Conservation (phyloP, 1,140 invertebrate species). For the Ptiloglossa arizonensis region DNA sequence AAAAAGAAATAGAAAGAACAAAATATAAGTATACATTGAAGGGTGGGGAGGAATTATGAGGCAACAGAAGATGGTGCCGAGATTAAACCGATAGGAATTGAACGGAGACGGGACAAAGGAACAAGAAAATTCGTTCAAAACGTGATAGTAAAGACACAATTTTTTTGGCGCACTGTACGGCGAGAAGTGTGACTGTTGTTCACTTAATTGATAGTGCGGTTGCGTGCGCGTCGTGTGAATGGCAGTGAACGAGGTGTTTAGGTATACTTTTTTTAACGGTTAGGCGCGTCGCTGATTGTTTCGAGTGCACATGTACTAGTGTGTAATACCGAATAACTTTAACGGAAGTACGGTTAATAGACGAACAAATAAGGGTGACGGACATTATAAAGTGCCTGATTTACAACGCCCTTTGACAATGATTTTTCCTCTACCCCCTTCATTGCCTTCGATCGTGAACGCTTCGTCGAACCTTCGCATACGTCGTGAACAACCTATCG, state of each 20-base stretch:
- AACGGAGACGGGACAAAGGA: constrained; percentile 29
- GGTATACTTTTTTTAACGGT: constrained; percentile 51
- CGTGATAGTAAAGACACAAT: constrained; percentile 64
- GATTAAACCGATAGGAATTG: background rate
- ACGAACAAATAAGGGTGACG: constrained; percentile 61
- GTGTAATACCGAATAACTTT: constrained; percentile 30
- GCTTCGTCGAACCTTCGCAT: constrained; percentile 15
- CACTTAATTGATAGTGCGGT: constrained; percentile 25
- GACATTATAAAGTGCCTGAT: constrained; percentile 81
- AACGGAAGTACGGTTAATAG: constrained; percentile 23
- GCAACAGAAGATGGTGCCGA: constrained; percentile 12
- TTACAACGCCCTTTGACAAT: constrained; percentile 75
- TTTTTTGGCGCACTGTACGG: constrained; percentile 38
- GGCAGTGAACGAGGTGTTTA: constrained; percentile 43
- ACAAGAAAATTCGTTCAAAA: constrained; percentile 47
- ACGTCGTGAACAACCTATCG: background rate
- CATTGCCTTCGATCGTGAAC: constrained; percentile 46
- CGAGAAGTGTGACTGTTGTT: constrained; percentile 53
- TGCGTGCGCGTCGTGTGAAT: constrained; percentile 52
- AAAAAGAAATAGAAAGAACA: constrained; percentile 25
- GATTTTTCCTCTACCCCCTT: constrained; percentile 66
- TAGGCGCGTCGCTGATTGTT: constrained; percentile 52
- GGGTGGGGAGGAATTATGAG: constrained; percentile 33
- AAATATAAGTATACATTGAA: constrained; percentile 27
- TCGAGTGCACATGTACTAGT: constrained; percentile 31